Evolutionary conservation across 2,888 invertebrate genomes (phyloP).

Genomic region (Cataglyphis cursor): DNA sequence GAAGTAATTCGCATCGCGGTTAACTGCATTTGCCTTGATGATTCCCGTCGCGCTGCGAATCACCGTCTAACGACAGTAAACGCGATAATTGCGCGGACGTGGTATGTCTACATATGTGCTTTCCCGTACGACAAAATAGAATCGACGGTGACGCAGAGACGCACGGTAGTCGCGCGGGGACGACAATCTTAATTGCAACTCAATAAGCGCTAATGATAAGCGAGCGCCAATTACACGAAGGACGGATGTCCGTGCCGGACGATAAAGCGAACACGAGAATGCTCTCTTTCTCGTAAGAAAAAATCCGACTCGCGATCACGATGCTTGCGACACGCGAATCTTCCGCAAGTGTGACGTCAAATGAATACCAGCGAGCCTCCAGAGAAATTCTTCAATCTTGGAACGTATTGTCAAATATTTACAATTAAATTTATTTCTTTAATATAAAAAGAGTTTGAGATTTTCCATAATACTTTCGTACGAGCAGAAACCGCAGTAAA

Average conservation of each 20-base stretch:
- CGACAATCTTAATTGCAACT: slow-evolving; percentile 57
- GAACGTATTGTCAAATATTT: not conserved
- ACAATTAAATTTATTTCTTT: not conserved
- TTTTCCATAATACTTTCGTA: not conserved
- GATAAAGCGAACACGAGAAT: slow-evolving; percentile 34
- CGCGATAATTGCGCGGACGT: slow-evolving; percentile 31
- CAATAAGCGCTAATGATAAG: slow-evolving; percentile 64
- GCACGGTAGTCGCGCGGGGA: slow-evolving; percentile 4
- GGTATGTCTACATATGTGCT: slow-evolving; percentile 11
- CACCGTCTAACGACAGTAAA: slow-evolving; percentile 37
- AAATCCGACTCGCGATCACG: slow-evolving; percentile 2
- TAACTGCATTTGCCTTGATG: slow-evolving; percentile 30
- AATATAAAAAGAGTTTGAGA: not conserved
- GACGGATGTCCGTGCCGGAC: slow-evolving; percentile 25
- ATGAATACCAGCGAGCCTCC: not conserved
- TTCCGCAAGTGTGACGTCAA: not conserved
- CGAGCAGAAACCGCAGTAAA: not conserved
- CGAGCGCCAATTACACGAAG: slow-evolving; percentile 29
- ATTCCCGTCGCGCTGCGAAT: slow-evolving; percentile 45
- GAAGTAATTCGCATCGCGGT: slow-evolving; percentile 44
- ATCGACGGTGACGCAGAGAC: slow-evolving; percentile 1
- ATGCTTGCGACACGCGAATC: slow-evolving; percentile 3
- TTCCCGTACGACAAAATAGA: slow-evolving; percentile 28
- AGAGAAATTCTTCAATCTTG: not conserved
- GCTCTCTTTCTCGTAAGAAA: slow-evolving; percentile 30